Conservation (phyloP, 2,113 vertebrate genomes). For the Pogona vitticeps region DNA sequence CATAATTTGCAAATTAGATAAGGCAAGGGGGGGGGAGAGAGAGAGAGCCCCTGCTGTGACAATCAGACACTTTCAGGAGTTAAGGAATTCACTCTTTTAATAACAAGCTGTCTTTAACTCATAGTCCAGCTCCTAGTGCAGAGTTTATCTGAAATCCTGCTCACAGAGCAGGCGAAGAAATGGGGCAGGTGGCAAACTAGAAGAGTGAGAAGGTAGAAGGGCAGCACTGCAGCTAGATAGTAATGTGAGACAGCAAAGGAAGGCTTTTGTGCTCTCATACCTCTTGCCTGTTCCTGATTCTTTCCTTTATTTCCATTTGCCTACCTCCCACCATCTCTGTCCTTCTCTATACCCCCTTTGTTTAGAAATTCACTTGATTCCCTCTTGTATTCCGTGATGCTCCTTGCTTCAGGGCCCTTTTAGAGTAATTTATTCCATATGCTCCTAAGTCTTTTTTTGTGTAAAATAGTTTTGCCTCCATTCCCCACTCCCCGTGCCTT, state of each 20-base stretch:
- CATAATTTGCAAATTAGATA: too few relatives aligned
- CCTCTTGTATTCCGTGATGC: constrained; percentile 73
- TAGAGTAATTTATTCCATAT: constrained; percentile 79
- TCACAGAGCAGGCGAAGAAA: background rate
- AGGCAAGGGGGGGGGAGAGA: too few relatives aligned
- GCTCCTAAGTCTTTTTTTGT: constrained; percentile 71
- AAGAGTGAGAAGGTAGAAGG: background rate
- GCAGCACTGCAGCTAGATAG: constrained; percentile 50
- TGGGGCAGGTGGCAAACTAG: background rate
- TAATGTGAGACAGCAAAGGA: constrained; percentile 35
- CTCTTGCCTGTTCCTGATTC: constrained; percentile 46
- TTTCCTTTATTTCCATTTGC: constrained; percentile 64
- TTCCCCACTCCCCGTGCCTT: constrained; percentile 33
- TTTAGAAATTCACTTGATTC: constrained; percentile 76
- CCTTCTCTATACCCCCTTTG: constrained; percentile 63
- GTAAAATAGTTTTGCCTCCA: constrained; percentile 68
- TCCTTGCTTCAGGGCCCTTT: constrained; percentile 75
- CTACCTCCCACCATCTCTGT: constrained; percentile 53
- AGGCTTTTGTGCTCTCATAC: constrained; percentile 28
- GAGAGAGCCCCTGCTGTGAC: too few relatives aligned
- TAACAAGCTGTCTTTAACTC: too few relatives aligned
- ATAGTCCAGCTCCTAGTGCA: background rate
- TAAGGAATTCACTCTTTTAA: too few relatives aligned
- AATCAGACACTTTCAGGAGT: too few relatives aligned
- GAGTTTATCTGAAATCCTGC: background rate